These are phyloP conservation scores for Hypanus sabinus DNA, from an alignment of 2,113 vertebrate genomes.

Conservation along the genomic window DNA sequence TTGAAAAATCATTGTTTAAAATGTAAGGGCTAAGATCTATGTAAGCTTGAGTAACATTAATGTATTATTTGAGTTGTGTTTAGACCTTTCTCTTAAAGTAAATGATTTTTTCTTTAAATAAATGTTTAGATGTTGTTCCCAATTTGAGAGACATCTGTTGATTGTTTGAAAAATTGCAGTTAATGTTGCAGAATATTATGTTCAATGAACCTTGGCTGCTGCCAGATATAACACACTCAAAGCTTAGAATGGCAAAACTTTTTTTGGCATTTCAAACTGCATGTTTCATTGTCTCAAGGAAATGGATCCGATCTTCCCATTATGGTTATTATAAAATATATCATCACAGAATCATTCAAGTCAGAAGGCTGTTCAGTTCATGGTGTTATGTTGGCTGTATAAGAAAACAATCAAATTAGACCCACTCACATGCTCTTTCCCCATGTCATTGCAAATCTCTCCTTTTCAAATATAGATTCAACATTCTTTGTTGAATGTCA, in stretches of 20 bases:
- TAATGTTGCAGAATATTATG: conserved; percentile 1
- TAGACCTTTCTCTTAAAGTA: conserved; percentile 1
- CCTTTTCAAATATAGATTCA: not conserved
- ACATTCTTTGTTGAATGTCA: not conserved
- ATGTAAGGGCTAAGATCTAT: not conserved
- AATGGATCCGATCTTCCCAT: not conserved
- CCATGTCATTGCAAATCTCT: not conserved
- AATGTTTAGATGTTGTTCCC: not conserved
- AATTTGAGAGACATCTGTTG: not conserved
- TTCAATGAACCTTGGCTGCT: conserved; percentile 19
- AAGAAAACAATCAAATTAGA: not conserved
- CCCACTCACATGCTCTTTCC: not conserved
- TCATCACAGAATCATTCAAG: not conserved
- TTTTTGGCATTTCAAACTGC: not conserved
- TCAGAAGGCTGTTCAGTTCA: not conserved
- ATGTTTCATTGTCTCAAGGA: not conserved
- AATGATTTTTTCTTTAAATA: not conserved
- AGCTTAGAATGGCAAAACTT: not conserved
- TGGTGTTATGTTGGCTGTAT: not conserved
- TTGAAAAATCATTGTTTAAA: not conserved
- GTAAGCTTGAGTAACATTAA: not conserved
- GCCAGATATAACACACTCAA: not conserved
- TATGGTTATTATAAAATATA: not conserved
- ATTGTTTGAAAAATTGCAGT: not conserved
- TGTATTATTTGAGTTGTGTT: not conserved